Conservation (phyloP, 2,797 vertebrate genomes). For the Trichosurus vulpecula region DNA sequence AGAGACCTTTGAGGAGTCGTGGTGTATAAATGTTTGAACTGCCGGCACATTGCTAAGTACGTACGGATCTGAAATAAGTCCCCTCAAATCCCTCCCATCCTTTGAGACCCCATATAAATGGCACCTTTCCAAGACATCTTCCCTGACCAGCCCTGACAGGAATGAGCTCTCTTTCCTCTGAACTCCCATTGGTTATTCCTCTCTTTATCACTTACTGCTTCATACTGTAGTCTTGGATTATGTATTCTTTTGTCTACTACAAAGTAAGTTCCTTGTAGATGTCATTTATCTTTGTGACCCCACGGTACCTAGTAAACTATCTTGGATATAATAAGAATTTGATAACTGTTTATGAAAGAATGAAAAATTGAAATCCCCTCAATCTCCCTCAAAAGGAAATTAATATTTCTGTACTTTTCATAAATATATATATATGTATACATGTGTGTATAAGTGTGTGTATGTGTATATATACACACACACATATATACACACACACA, state of each 20-base stretch:
- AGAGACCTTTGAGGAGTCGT: not conserved
- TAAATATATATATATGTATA: not conserved
- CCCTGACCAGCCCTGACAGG: not conserved
- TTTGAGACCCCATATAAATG: not conserved
- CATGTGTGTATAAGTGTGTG: too few relatives aligned
- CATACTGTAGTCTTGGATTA: not conserved
- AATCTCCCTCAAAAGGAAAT: not conserved
- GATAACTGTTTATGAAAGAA: not conserved
- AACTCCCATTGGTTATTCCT: not conserved
- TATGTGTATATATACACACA: too few relatives aligned
- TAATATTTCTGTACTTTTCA: not conserved
- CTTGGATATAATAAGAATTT: not conserved
- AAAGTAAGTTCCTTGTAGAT: not conserved
- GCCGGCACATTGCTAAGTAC: not conserved
- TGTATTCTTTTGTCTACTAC: not conserved
- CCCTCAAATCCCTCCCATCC: not conserved
- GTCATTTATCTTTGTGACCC: not conserved
- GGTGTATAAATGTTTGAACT: not conserved
- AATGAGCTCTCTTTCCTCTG: not conserved
- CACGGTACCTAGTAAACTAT: not conserved
- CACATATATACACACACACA: too few relatives aligned
- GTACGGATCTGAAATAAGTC: too few relatives aligned
- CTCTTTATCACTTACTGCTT: not conserved
- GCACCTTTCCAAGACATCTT: not conserved
- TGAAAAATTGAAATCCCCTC: not conserved